Conservation (phyloP, 2,797 vertebrate genomes). For the Pangasius krempfi region DNA sequence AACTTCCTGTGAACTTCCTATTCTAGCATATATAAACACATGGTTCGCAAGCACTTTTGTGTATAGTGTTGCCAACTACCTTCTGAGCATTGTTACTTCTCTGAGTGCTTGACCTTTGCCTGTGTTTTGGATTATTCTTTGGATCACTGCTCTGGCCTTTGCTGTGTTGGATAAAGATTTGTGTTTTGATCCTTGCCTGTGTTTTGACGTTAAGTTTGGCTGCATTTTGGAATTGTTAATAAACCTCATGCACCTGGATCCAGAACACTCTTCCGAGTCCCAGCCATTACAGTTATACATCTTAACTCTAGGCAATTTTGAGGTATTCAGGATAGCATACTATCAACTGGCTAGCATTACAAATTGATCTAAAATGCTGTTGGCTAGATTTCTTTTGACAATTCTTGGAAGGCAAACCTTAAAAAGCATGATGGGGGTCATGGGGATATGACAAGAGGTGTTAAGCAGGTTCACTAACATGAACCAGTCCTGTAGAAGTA, state of each 20-base stretch:
- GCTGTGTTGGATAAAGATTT: not conserved
- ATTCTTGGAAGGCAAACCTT: not conserved
- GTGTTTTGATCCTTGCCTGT: not conserved
- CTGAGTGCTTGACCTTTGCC: not conserved
- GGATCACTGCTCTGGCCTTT: not conserved
- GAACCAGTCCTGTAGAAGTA: not conserved
- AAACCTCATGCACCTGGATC: not conserved
- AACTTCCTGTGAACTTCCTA: not conserved
- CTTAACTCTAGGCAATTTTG: not conserved
- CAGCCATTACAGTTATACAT: not conserved
- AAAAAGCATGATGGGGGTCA: not conserved
- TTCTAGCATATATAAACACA: not conserved
- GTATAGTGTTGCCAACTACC: not conserved
- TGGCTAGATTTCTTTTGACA: not conserved
- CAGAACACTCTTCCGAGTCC: not conserved
- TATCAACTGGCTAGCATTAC: not conserved
- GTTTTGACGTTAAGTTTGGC: not conserved
- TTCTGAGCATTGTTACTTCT: not conserved
- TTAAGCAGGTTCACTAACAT: not conserved
- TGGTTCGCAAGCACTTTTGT: not conserved
- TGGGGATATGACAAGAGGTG: not conserved
- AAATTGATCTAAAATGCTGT: not conserved
- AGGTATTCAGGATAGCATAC: not conserved
- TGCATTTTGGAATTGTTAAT: not conserved
- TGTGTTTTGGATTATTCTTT: not conserved